Evolutionary conservation across 2,888 invertebrate genomes (phyloP).

Genomic region (Hofmannophila pseudospretella): DNA sequence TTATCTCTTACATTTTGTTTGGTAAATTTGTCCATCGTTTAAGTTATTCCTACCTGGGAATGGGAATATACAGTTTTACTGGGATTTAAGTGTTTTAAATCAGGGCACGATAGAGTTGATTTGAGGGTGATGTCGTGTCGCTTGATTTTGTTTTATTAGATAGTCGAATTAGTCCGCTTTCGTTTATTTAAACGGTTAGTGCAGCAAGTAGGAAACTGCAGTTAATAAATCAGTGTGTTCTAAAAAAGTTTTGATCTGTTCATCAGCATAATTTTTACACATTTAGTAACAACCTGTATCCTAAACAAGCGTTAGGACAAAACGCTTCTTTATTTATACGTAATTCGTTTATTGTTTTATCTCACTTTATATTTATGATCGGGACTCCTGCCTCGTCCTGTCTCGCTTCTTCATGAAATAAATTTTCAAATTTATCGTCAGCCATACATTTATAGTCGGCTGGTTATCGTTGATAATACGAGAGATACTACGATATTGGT

Average conservation of each 20-base stretch:
- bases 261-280: too few relatives aligned
- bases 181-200: too few relatives aligned
- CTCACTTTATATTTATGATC: conserved; percentile 70
- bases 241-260: too few relatives aligned
- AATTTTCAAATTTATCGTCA: conserved; percentile 69
- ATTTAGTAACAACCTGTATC: conserved; percentile 54
- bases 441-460: conserved; percentile 50
- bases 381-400: conserved; percentile 38
- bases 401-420: conserved; percentile 51
- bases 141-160: too few relatives aligned
- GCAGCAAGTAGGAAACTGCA: too few relatives aligned
- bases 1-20: conserved; percentile 2
- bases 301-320: conserved; percentile 62
- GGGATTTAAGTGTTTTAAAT: too few relatives aligned
- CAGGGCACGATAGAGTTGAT: too few relatives aligned
- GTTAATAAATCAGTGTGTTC: too few relatives aligned
- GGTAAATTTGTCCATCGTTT: not conserved
- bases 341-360: conserved; percentile 78
- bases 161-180: too few relatives aligned
- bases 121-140: too few relatives aligned
- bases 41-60: too few relatives aligned
- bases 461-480: conserved; percentile 62
- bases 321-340: conserved; percentile 73
- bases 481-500: conserved; percentile 44
- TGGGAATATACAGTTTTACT: too few relatives aligned